phyloP scores from a whole-genome alignment of 2,888 invertebrate species.

The Cryptosula pallasiana region DNA sequence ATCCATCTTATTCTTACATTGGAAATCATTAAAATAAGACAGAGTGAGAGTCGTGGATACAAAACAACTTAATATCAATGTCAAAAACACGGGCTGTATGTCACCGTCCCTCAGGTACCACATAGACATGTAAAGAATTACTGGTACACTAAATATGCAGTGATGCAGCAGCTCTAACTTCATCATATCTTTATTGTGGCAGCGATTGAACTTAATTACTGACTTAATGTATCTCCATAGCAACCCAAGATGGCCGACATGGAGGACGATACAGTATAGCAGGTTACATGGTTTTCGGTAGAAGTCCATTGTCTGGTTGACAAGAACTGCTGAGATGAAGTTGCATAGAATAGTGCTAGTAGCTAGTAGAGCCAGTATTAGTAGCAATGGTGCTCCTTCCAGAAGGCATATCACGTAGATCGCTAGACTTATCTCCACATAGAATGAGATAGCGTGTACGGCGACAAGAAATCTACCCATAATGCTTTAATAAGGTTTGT shows the following conservation, averaged over 20 bases:
- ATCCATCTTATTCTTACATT: neutral
- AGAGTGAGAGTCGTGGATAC: neutral
- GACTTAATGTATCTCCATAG: slow-evolving; percentile 10
- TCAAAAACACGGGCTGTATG: neutral
- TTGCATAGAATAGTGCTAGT: neutral
- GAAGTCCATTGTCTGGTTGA: slow-evolving; percentile 1
- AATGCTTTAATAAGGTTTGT: too few species aligned
- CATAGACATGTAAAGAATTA: neutral
- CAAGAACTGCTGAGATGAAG: neutral
- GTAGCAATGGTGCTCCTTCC: neutral
- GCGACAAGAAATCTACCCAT: neutral
- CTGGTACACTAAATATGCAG: neutral
- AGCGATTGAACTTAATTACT: neutral
- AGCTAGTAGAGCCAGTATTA: neutral
- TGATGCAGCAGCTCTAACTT: neutral
- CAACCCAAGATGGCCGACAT: neutral
- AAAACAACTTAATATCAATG: neutral
- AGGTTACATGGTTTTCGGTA: slow-evolving; percentile 14
- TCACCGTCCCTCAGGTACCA: neutral
- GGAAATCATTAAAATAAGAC: neutral
- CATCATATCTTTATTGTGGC: slow-evolving; percentile 5
- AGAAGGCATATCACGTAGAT: neutral
- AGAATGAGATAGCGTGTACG: neutral
- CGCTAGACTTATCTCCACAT: neutral
- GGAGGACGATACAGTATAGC: neutral